Conservation (phyloP, 2,888 invertebrate species). For the Amiota mariae region DNA sequence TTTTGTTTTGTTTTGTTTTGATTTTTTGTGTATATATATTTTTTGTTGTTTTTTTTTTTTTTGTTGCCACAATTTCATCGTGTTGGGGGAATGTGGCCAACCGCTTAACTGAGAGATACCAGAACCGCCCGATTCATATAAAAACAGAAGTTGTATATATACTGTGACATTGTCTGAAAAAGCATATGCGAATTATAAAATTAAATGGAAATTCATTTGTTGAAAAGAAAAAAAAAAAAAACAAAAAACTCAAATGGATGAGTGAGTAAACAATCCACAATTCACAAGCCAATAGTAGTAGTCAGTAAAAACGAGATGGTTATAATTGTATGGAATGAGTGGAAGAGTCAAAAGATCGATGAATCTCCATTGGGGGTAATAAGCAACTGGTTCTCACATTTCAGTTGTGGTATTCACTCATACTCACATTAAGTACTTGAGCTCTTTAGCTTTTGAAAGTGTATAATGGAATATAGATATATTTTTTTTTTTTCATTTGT, state of each 20-base stretch:
- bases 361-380: no score
- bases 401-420: no score
- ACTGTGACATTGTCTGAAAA: slow-evolving; percentile 1
- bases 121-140: slow-evolving; percentile 14
- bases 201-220: not conserved
- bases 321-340: no score
- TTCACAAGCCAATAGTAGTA: no score
- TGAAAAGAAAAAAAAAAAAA: not conserved
- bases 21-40: slow-evolving; percentile 11
- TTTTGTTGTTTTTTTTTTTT: not conserved
- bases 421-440: no score
- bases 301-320: not conserved
- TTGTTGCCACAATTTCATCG: slow-evolving; percentile 18
- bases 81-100: slow-evolving; percentile 14
- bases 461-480: no score
- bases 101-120: slow-evolving; percentile 6
- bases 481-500: no score
- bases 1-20: slow-evolving; percentile 8
- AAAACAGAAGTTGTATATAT: not conserved
- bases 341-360: no score
- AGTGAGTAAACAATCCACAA: not conserved
- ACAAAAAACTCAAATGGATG: not conserved
- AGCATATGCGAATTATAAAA: slow-evolving; percentile 16
- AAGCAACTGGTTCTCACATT: no score
- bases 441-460: no score